phyloP scores from a whole-genome alignment of 2,797 vertebrate species.

The Coregonus ussuriensis region DNA sequence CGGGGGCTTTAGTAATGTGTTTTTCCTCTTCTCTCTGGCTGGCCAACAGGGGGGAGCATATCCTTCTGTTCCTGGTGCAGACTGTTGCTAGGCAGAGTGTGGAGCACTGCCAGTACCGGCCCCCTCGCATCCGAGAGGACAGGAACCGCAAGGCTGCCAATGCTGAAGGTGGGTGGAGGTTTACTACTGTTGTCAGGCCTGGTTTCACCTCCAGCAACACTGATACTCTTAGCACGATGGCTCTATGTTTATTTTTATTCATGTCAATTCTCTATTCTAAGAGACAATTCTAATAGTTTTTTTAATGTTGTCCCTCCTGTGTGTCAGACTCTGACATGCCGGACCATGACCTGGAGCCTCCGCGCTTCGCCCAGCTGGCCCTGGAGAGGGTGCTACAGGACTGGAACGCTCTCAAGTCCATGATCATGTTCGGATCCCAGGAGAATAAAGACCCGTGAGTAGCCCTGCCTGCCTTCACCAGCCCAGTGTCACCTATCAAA shows the following conservation, averaged over 20 bases:
- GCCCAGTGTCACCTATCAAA: too few species aligned
- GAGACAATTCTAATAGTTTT: not conserved
- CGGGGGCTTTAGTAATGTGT: not conserved
- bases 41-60: conserved; percentile 89
- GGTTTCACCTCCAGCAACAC: not conserved
- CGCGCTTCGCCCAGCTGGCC: conserved; percentile 96
- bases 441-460: conserved; percentile 99
- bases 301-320: not conserved
- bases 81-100: conserved; percentile 98
- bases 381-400: conserved; percentile 97
- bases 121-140: conserved; percentile 95
- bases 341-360: conserved; percentile 97
- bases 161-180: conserved; percentile 83
- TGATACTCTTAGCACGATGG: not conserved
- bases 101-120: conserved; percentile 97
- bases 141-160: conserved; percentile 95
- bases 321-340: conserved; percentile 96
- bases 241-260: not conserved
- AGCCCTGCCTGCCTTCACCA: conserved; percentile 11
- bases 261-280: too few species aligned
- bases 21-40: conserved; percentile 15
- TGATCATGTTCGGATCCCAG: conserved; percentile 99
- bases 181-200: not conserved
- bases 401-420: conserved; percentile 98
- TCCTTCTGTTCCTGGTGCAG: conserved; percentile 94